Evolutionary conservation across 1,140 invertebrate species (phyloP), one percentile per base, ranked within the genome.

Genomic region (Centruroides vittatus): DNA sequence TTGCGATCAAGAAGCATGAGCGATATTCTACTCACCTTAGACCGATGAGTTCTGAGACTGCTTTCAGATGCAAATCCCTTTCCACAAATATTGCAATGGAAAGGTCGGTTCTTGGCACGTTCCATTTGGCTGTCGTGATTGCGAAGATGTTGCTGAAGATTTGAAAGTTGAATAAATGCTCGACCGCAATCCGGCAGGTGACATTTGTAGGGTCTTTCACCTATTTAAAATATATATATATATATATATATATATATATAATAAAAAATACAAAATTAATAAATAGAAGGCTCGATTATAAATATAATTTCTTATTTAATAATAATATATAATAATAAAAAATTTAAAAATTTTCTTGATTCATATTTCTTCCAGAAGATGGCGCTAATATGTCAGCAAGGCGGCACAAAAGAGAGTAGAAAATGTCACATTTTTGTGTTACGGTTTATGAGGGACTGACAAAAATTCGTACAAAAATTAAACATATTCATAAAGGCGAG

Each of bases 41-140:
- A 86, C 67, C 91, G 93, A 74, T 97, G 93, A 53, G 91, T 93
- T 73, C 92, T 81, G 61, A 98, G 80, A 73, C 89, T 93, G 70
- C 89, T 93, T 72, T 96, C 92, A 58, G 92, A 95, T 55, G 93
- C 92, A 73, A 97, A 97, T 49, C 92, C 89, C 72, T 96, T 93
- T 60, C 93, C 91, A 76, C 93, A 98, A 69, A 96, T 93, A 73
- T 86, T 90, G 74, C 93, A 97, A 71, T 94, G 90, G 75, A 94
- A 95, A 35, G 91, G 91, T 60, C 91, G 79, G 76, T 93, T 94
- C 75, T 94, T 94, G 71, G 91, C 89, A 63, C 93, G 81, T 73
- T 95, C 91, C 61, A 94, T 86, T 74, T 95, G 91, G 59, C 90
- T 89, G 71, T 96, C 93, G 76, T 98, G 93, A 77, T 95, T 97